These are phyloP conservation scores for Myotis brandtii DNA, from an alignment of 2,113 vertebrate species.

Conservation along the genomic window DNA sequence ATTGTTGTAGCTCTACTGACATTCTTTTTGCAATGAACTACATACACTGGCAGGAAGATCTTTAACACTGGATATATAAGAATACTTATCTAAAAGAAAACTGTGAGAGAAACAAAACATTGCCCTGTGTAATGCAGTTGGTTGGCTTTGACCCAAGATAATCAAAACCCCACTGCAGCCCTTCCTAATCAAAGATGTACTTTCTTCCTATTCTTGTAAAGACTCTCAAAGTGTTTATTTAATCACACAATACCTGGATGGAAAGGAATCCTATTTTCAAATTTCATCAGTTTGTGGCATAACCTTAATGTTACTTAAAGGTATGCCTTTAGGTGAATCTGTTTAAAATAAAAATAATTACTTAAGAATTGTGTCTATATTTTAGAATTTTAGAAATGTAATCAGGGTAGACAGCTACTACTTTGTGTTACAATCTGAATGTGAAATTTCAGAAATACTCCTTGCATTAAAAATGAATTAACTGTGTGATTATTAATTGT, in stretches of 20 bases:
- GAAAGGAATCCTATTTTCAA: slow-evolving; percentile 68
- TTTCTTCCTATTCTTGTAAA: slow-evolving; percentile 24
- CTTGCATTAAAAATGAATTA: slow-evolving; percentile 98
- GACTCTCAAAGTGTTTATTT: slow-evolving; percentile 60
- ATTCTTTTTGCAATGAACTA: not conserved
- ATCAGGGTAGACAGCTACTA: slow-evolving; percentile 85
- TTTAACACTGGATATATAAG: not conserved
- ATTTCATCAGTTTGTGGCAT: slow-evolving; percentile 68
- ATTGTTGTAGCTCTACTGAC: not conserved
- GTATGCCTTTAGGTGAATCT: slow-evolving; percentile 62
- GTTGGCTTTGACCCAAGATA: slow-evolving; percentile 33
- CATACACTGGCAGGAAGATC: not conserved
- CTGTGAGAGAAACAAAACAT: not conserved
- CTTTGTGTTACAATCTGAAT: slow-evolving; percentile 87
- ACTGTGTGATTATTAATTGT: slow-evolving; percentile 99
- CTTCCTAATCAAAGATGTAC: not conserved
- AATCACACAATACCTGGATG: slow-evolving; percentile 34
- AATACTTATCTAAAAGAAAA: slow-evolving; percentile 20
- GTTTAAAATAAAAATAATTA: slow-evolving; percentile 40
- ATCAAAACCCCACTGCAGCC: not conserved
- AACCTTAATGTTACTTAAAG: slow-evolving; percentile 67
- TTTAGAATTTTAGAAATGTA: slow-evolving; percentile 82
- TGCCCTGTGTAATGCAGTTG: not conserved
- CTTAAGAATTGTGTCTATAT: slow-evolving; percentile 77
- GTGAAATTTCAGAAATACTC: slow-evolving; percentile 88